phyloP scores from a whole-genome alignment of 2,797 vertebrate genomes.

The Gallinago stenura region DNA sequence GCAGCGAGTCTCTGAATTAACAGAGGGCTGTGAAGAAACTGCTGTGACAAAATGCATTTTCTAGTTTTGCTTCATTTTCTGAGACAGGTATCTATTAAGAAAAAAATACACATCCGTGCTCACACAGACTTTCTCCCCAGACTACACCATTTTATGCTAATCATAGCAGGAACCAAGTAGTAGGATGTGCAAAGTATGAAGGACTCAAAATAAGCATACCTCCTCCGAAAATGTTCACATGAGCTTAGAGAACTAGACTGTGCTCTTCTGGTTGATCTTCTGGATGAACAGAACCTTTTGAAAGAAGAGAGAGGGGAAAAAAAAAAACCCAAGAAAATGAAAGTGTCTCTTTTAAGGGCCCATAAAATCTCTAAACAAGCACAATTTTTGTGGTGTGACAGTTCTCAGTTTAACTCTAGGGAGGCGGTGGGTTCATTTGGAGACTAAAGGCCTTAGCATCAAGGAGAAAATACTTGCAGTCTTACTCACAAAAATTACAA shows the following conservation, averaged over 20 bases:
- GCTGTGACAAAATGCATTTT: background rate
- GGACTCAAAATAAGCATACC: background rate
- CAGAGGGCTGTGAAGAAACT: background rate
- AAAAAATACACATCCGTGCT: background rate
- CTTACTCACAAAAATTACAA: background rate
- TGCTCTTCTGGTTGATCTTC: background rate
- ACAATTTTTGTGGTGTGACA: background rate
- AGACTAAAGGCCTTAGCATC: background rate
- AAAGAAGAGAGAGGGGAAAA: accelerated
- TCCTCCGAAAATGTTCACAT: background rate
- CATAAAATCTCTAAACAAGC: background rate
- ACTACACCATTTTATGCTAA: background rate
- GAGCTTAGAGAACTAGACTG: background rate
- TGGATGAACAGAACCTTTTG: background rate
- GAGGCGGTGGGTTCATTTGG: background rate
- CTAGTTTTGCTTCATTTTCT: background rate
- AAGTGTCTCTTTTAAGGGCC: background rate
- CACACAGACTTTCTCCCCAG: background rate
- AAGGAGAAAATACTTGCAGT: background rate
- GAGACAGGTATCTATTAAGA: background rate
- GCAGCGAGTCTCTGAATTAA: background rate
- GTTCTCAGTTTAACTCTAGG: background rate
- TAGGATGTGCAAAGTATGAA: background rate
- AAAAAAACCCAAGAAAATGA: background rate
- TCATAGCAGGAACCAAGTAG: background rate